phyloP scores from a whole-genome alignment of 2,797 vertebrate genomes.

The Urosaurus nigricauda region DNA sequence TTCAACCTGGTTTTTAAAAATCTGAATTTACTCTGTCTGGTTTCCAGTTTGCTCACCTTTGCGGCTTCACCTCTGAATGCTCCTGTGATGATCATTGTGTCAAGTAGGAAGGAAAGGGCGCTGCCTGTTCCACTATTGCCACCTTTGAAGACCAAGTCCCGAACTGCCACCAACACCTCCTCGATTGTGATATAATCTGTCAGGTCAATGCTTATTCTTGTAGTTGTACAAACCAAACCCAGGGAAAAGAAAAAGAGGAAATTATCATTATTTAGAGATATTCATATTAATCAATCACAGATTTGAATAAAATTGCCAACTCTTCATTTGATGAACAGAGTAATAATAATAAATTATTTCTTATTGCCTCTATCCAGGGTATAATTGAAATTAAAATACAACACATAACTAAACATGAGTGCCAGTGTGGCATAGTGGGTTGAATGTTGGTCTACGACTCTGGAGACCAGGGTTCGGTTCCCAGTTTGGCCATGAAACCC shows the following conservation, averaged over 20 bases:
- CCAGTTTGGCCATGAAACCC: too few species aligned
- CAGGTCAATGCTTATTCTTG: constrained; percentile 85
- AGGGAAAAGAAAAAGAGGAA: background rate
- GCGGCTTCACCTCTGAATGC: constrained; percentile 81
- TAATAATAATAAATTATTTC: too few species aligned
- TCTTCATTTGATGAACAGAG: too few species aligned
- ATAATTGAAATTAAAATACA: too few species aligned
- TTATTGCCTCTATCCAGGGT: too few species aligned
- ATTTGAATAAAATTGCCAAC: too few species aligned
- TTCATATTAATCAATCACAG: background rate
- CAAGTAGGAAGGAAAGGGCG: constrained; percentile 83
- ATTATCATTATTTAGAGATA: background rate
- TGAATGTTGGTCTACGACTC: too few species aligned
- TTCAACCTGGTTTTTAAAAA: background rate
- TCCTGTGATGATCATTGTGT: constrained; percentile 78
- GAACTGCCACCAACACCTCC: constrained; percentile 81
- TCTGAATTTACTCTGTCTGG: too few species aligned
- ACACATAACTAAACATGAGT: too few species aligned
- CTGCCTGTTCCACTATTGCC: constrained; percentile 81
- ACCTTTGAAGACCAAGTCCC: constrained; percentile 80
- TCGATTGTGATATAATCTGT: constrained; percentile 82
- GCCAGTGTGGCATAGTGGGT: too few species aligned
- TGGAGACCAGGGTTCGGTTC: too few species aligned
- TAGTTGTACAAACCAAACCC: background rate
- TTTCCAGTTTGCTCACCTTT: constrained; percentile 78